Conservation (phyloP, 2,888 invertebrate species). For the Chironomus tentans region DNA sequence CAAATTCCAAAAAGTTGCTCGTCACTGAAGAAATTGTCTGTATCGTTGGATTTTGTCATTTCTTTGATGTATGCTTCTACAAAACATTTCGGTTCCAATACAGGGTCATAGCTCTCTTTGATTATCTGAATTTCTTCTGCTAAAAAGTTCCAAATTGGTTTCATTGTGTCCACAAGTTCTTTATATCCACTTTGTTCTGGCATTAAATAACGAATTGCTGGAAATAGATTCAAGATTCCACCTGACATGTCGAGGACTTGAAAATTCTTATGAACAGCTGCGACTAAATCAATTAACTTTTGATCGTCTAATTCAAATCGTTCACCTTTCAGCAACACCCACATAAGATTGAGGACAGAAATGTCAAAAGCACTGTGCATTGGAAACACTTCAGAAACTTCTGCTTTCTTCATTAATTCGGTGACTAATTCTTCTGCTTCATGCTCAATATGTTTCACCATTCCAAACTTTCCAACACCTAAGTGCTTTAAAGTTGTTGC, state of each 20-base stretch:
- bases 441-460: constrained; percentile 51
- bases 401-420: constrained; percentile 37
- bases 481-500: constrained; percentile 54
- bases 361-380: constrained; percentile 45
- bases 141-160: constrained; percentile 49
- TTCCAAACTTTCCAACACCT: constrained; percentile 52
- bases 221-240: constrained; percentile 58
- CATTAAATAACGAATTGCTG: constrained; percentile 55
- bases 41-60: constrained; percentile 34
- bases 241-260: constrained; percentile 55
- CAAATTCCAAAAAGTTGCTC: constrained; percentile 49
- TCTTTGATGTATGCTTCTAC: constrained; percentile 48
- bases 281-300: constrained; percentile 47
- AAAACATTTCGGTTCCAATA: constrained; percentile 35
- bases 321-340: constrained; percentile 55
- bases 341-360: constrained; percentile 57
- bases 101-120: constrained; percentile 40
- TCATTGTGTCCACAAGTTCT: constrained; percentile 44
- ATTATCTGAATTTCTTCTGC: constrained; percentile 47
- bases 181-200: constrained; percentile 56
- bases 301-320: constrained; percentile 52
- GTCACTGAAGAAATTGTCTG: constrained; percentile 41
- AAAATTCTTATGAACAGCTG: constrained; percentile 54
- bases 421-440: constrained; percentile 49
- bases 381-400: constrained; percentile 37